Evolutionary conservation across 2,888 invertebrate genomes (phyloP).

Genomic region (Nyleta sp.): DNA sequence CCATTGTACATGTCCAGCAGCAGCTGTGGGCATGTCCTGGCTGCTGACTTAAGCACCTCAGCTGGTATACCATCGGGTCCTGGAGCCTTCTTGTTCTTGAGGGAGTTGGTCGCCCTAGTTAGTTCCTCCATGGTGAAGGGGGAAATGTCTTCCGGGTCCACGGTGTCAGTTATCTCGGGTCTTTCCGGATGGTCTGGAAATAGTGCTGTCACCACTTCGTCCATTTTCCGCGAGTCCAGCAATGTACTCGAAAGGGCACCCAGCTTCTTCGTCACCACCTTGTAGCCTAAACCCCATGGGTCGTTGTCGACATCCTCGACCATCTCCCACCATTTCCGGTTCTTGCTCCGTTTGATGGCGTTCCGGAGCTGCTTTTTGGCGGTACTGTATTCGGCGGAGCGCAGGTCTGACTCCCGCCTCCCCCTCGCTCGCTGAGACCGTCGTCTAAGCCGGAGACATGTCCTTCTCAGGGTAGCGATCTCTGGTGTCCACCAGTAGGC

Average conservation of each 20-base stretch:
- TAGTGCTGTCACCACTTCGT: background rate
- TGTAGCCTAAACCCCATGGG: slow-evolving; percentile 46
- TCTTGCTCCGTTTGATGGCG: slow-evolving; percentile 10
- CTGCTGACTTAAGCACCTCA: slow-evolving; percentile 62
- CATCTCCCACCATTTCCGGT: background rate
- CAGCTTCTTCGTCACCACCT: slow-evolving; percentile 27
- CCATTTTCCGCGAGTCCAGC: slow-evolving; percentile 42
- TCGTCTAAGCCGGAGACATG: background rate
- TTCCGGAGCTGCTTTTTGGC: slow-evolving; percentile 1
- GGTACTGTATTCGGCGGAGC: background rate
- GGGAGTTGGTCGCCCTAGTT: slow-evolving; percentile 23
- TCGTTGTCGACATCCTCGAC: slow-evolving; percentile 30
- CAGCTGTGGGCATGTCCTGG: background rate
- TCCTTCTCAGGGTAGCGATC: slow-evolving; percentile 7
- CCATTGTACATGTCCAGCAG: background rate
- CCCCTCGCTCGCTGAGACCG: background rate
- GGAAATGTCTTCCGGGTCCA: background rate
- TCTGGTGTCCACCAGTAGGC: slow-evolving; percentile 3
- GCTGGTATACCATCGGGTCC: slow-evolving; percentile 67
- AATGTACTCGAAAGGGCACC: slow-evolving; percentile 10
- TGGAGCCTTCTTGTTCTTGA: slow-evolving; percentile 64
- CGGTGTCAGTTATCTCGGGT: slow-evolving; percentile 45
- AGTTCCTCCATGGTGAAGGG: slow-evolving; percentile 57
- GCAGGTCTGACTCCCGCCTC: background rate
- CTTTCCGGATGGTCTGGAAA: slow-evolving; percentile 34